Percentiles rank a stretch among this genome's conserved stretches.
Evolutionary conservation across 2,797 vertebrate genomes (phyloP).

Genomic region (Melopsittacus undulatus): DNA sequence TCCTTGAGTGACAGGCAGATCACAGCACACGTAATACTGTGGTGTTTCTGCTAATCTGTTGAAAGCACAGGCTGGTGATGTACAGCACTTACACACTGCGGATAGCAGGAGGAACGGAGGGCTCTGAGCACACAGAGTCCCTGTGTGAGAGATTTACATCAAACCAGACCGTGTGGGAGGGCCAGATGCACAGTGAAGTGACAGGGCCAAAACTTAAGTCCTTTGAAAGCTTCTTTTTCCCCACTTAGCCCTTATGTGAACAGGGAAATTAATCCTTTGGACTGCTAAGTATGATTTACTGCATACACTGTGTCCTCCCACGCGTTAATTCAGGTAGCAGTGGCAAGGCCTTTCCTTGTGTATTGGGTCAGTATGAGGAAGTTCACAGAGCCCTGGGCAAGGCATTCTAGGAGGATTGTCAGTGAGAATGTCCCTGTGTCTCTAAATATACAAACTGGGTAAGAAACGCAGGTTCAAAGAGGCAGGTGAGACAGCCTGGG

Average conservation of each 20-base stretch:
- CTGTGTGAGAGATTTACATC: not conserved
- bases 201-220: not conserved
- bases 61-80: not conserved
- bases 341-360: not conserved
- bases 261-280: not conserved
- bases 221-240: not conserved
- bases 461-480: not conserved
- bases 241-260: not conserved
- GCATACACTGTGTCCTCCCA: not conserved
- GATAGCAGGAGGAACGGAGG: not conserved
- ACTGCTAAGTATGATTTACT: not conserved
- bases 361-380: accelerated
- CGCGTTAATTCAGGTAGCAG: not conserved
- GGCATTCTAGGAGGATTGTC: not conserved
- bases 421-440: not conserved
- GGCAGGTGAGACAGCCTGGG: not conserved
- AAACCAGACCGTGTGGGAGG: not conserved
- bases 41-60: not conserved
- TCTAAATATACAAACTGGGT: not conserved
- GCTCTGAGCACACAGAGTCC: not conserved
- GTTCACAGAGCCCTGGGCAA: not conserved
- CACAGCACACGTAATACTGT: not conserved
- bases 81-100: not conserved
- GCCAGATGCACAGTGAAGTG: not conserved
- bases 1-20: not conserved